Percentiles rank a stretch among this genome's conserved stretches.
Evolutionary conservation across 2,888 invertebrate genomes (phyloP).

Genomic region (Steromphala cineraria): DNA sequence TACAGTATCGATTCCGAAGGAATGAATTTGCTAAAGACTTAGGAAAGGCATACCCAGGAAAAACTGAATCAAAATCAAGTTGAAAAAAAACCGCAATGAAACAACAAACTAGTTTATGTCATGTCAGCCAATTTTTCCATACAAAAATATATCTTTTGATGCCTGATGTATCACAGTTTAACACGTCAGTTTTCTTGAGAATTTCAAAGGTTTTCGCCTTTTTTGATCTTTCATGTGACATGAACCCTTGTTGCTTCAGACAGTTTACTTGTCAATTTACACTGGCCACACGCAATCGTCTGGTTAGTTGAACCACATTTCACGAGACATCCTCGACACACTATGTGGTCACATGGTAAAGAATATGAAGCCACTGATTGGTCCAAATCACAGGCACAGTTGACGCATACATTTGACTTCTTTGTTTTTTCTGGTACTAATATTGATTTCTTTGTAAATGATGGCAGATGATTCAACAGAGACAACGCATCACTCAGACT

Average conservation of each 20-base stretch:
- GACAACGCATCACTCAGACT: constrained; percentile 56
- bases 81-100: too few relatives aligned
- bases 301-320: neutral
- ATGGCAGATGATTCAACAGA: constrained; percentile 51
- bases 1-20: too few relatives aligned
- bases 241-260: neutral
- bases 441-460: constrained; percentile 40
- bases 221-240: neutral
- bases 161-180: too few relatives aligned
- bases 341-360: constrained; percentile 46
- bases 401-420: neutral
- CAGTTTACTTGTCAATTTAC: neutral
- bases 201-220: too few relatives aligned
- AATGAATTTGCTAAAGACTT: too few relatives aligned
- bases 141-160: too few relatives aligned
- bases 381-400: neutral
- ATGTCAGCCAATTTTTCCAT: too few relatives aligned
- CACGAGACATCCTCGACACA: constrained; percentile 45
- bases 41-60: too few relatives aligned
- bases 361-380: constrained; percentile 29
- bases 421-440: neutral
- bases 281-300: neutral
- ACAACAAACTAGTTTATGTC: too few relatives aligned
- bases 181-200: too few relatives aligned
- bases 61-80: too few relatives aligned